A percentile compares a stretch with the other conserved stretches of the same genome.
Evolutionary conservation across 2,113 vertebrate genomes (phyloP).

Genomic region (Centrocercus urophasianus): DNA sequence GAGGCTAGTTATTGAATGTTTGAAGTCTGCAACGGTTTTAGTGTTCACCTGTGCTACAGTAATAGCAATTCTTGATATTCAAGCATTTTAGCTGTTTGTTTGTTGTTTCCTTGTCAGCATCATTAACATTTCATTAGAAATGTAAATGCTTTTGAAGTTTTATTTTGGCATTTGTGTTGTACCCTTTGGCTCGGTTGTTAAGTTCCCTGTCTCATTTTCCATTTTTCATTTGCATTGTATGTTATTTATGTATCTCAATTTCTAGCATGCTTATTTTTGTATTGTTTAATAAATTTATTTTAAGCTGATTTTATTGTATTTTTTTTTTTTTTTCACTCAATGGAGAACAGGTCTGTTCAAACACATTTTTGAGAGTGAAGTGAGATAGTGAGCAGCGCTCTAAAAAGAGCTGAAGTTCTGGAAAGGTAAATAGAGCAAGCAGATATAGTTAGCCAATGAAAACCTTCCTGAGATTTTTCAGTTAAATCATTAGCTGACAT

Average conservation of each 20-base stretch:
- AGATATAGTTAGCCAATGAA: neutral
- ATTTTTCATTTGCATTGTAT: slow-evolving; percentile 82
- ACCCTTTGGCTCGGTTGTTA: slow-evolving; percentile 71
- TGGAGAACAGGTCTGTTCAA: slow-evolving; percentile 51
- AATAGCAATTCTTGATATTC: slow-evolving; percentile 83
- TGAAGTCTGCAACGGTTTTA: slow-evolving; percentile 67
- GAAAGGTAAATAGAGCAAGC: neutral
- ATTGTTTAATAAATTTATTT: slow-evolving; percentile 87
- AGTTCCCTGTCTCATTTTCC: slow-evolving; percentile 80
- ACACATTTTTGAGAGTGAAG: neutral
- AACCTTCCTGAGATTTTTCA: neutral
- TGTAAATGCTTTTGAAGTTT: slow-evolving; percentile 79
- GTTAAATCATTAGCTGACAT: neutral
- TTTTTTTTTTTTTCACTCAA: slow-evolving; percentile 57
- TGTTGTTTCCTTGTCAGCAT: slow-evolving; percentile 70
- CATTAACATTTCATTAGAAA: slow-evolving; percentile 85
- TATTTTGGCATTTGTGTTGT: slow-evolving; percentile 78
- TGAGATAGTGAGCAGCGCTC: neutral
- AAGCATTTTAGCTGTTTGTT: slow-evolving; percentile 80
- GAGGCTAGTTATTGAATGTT: neutral
- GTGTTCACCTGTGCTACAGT: slow-evolving; percentile 72
- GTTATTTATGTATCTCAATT: slow-evolving; percentile 84
- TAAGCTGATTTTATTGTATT: slow-evolving; percentile 82
- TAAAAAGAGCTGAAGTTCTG: neutral
- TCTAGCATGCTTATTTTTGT: slow-evolving; percentile 81